Evolutionary conservation across 2,888 invertebrate genomes (phyloP).

Genomic region (Alsophila aescularia): DNA sequence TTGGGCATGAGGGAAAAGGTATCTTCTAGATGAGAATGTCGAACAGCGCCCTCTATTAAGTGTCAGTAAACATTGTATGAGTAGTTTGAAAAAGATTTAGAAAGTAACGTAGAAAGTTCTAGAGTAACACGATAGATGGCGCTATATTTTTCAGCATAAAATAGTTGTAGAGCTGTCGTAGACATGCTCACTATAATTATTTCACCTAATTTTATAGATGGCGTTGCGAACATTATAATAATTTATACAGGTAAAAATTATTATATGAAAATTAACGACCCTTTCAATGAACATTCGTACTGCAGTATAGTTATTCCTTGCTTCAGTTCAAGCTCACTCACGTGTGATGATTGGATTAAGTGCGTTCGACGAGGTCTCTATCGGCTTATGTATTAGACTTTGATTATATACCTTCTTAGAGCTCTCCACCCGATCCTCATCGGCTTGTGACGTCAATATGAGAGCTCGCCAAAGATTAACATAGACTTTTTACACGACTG

Average conservation of each 20-base stretch:
- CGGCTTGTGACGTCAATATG: constrained; percentile 14
- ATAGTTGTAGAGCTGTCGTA: neutral
- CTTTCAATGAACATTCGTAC: no score
- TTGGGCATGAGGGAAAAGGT: no score
- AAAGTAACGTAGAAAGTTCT: neutral
- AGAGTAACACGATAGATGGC: neutral
- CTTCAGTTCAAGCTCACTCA: neutral
- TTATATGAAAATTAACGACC: no score
- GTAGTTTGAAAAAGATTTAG: neutral
- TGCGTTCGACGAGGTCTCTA: no score
- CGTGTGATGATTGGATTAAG: neutral
- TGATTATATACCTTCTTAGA: constrained; percentile 11
- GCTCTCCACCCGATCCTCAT: neutral
- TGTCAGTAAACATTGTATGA: neutral
- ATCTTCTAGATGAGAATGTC: no score
- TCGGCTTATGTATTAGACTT: neutral
- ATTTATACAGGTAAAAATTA: no score
- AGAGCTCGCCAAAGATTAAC: constrained; percentile 3
- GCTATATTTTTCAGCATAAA: neutral
- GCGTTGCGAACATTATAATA: no score
- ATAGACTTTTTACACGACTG: neutral
- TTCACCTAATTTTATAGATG: neutral
- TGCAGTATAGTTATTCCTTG: no score
- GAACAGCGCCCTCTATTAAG: neutral
- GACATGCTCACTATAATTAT: neutral